Evolutionary conservation across 2,797 vertebrate genomes (phyloP).

Genomic region (Acomys russatus): DNA sequence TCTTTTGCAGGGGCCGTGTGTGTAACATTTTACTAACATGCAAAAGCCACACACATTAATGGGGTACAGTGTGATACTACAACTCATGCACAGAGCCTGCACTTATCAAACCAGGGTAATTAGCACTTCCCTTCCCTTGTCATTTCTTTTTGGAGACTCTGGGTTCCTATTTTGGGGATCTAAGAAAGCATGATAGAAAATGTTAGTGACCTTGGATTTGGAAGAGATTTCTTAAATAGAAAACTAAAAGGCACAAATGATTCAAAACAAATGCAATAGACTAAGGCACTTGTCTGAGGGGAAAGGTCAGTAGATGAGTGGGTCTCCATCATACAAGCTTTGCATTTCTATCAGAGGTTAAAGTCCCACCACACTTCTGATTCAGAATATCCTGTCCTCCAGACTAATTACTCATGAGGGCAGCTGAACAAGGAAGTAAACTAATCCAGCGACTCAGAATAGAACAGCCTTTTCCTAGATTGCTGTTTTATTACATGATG

Average conservation of each 20-base stretch:
- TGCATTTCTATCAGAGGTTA: constrained; percentile 10
- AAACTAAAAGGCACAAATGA: constrained; percentile 29
- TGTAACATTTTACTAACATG: background rate
- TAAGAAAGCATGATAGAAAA: constrained; percentile 63
- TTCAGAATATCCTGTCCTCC: constrained; percentile 9
- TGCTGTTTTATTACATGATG: constrained; percentile 42
- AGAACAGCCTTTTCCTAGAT: constrained; percentile 37
- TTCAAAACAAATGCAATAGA: constrained; percentile 6
- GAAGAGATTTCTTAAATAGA: constrained; percentile 49
- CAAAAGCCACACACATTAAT: background rate
- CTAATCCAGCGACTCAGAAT: constrained; percentile 10
- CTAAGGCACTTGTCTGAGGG: constrained; percentile 21
- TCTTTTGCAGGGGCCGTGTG: background rate
- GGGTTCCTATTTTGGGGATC: background rate
- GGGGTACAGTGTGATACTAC: background rate
- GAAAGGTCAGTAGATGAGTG: background rate
- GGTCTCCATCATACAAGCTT: background rate
- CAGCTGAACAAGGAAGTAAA: background rate
- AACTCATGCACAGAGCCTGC: background rate
- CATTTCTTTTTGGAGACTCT: background rate
- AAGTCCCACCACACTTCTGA: background rate
- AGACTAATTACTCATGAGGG: background rate
- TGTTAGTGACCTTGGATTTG: constrained; percentile 49
- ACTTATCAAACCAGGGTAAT: constrained; percentile 30
- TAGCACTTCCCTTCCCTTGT: background rate